Conservation (phyloP, 53 echinoderm and acorn worm species). For the Holothuria scabra region DNA sequence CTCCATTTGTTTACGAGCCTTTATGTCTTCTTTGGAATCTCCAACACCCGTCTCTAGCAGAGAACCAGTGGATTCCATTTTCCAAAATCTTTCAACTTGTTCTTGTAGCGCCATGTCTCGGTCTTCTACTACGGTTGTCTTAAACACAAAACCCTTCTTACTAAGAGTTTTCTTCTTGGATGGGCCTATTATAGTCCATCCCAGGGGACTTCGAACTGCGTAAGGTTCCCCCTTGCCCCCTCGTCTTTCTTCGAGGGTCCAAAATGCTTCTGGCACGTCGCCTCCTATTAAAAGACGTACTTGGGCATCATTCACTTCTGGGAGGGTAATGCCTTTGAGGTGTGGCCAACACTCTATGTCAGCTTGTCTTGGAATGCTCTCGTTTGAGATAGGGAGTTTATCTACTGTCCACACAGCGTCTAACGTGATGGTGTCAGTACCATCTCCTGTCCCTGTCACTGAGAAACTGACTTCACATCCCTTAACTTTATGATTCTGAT, state of each 20-base stretch:
- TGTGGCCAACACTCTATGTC: conserved; percentile 58
- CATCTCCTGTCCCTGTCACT: conserved; percentile 39
- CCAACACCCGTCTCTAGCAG: conserved; percentile 51
- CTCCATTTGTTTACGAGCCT: conserved; percentile 57
- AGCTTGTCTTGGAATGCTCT: conserved; percentile 32
- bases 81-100: conserved; percentile 57
- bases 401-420: conserved; percentile 56
- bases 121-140: background rate
- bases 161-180: background rate
- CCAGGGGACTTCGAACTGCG: conserved; percentile 51
- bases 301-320: conserved; percentile 12
- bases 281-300: conserved; percentile 55
- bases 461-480: conserved; percentile 50
- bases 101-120: conserved; percentile 24
- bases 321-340: conserved; percentile 45
- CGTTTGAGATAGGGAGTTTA: conserved; percentile 49
- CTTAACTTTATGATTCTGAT: background rate
- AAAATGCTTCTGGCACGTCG: conserved; percentile 65
- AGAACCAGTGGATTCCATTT: conserved; percentile 43
- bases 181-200: conserved; percentile 38
- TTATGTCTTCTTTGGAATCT: conserved; percentile 57
- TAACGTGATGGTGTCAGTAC: conserved; percentile 34
- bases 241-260: conserved; percentile 54
- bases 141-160: background rate
- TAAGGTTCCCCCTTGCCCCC: conserved; percentile 58